Evolutionary conservation across 2,113 vertebrate genomes (phyloP).

Genomic region (Cavia porcellus): DNA sequence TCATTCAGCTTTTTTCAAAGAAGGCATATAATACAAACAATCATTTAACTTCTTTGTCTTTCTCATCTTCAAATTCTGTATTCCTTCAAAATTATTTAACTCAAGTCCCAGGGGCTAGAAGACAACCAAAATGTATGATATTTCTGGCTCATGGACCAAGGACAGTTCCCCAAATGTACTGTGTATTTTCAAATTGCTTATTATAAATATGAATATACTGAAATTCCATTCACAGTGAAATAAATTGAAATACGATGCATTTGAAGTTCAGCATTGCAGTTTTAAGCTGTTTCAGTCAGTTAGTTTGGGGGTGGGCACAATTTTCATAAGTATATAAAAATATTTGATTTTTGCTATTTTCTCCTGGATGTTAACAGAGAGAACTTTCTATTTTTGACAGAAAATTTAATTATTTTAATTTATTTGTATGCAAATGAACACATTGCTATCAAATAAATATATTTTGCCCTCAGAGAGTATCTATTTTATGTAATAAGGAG

Average conservation of each 20-base stretch:
- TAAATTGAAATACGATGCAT: slow-evolving; percentile 49
- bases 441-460: slow-evolving; percentile 28
- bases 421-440: slow-evolving; percentile 23
- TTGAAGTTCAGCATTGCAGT: slow-evolving; percentile 22
- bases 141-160: slow-evolving; percentile 62
- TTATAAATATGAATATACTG: slow-evolving; percentile 57
- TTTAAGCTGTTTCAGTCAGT: not conserved
- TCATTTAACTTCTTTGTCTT: slow-evolving; percentile 72
- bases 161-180: slow-evolving; percentile 60
- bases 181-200: slow-evolving; percentile 56
- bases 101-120: slow-evolving; percentile 50
- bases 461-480: not conserved
- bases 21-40: slow-evolving; percentile 47
- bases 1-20: slow-evolving; percentile 17
- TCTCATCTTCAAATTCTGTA: slow-evolving; percentile 52
- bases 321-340: slow-evolving; percentile 18
- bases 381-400: not conserved
- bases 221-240: slow-evolving; percentile 54
- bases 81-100: slow-evolving; percentile 71
- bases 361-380: not conserved
- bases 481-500: not conserved
- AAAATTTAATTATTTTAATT: slow-evolving; percentile 48
- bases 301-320: not conserved
- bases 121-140: slow-evolving; percentile 63
- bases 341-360: not conserved